Percentiles rank a stretch among this genome's conserved stretches.
These are phyloP conservation scores for Syrrhaptes paradoxus DNA, from an alignment of 2,113 vertebrate species.

Conservation along the genomic window DNA sequence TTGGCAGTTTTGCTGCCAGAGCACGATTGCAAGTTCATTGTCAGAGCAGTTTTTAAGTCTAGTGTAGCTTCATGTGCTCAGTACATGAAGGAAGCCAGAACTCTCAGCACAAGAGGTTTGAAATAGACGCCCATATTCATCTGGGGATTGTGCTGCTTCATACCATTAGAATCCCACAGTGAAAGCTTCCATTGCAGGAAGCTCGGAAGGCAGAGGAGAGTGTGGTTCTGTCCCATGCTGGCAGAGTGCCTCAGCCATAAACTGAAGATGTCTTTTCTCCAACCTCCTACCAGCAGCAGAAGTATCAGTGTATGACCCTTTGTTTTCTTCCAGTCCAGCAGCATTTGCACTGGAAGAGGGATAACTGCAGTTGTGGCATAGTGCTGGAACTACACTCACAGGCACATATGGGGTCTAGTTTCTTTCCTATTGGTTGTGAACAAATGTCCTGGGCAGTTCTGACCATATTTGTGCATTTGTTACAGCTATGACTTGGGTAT, in stretches of 20 bases:
- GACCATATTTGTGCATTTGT: not conserved
- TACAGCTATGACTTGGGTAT: constrained; percentile 93
- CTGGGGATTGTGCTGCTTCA: not conserved
- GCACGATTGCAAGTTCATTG: not conserved
- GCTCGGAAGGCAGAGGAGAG: not conserved
- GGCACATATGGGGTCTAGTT: not conserved
- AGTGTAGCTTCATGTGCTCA: not conserved
- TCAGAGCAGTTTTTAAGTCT: not conserved
- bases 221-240: not conserved
- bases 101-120: not conserved
- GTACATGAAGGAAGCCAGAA: not conserved
- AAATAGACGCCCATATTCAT: not conserved
- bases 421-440: not conserved
- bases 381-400: not conserved
- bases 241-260: not conserved
- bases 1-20: not conserved
- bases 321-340: not conserved
- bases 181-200: not conserved
- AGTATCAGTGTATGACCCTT: not conserved
- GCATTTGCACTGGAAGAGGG: not conserved
- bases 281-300: not conserved
- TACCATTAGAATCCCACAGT: not conserved
- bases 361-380: not conserved
- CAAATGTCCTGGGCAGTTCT: not conserved
- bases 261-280: not conserved